These are phyloP conservation scores for Penaeus japonicus DNA, from an alignment of 1,140 invertebrate species.

Conservation along the genomic window DNA sequence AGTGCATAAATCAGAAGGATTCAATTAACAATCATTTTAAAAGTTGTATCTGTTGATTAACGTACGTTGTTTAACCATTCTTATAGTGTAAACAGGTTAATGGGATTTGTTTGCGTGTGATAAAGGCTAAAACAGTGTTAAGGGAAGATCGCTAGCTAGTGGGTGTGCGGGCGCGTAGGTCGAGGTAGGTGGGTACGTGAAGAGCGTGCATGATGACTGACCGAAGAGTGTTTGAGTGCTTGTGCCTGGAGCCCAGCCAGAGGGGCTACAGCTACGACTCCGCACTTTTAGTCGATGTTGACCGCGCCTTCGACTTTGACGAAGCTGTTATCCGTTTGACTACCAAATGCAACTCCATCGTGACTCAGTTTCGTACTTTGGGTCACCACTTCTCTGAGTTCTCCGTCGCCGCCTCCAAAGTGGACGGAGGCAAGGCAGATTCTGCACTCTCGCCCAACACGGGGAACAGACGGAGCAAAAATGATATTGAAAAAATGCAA, in stretches of 20 bases:
- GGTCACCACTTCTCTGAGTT: constrained; percentile 33
- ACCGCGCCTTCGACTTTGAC: constrained; percentile 35
- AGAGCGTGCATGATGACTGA: constrained; percentile 15
- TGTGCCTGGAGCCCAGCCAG: constrained; percentile 22
- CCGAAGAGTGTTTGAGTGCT: constrained; percentile 25
- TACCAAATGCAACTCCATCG: constrained; percentile 43
- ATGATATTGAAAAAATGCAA: background rate
- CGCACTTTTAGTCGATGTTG: constrained; percentile 33
- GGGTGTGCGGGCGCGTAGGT: too few relatives aligned
- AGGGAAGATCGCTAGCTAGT: too few relatives aligned
- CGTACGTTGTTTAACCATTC: too few relatives aligned
- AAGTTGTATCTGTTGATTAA: too few relatives aligned
- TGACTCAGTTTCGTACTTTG: constrained; percentile 26
- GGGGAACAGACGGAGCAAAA: background rate
- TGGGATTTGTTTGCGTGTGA: too few relatives aligned
- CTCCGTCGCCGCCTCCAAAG: constrained; percentile 25
- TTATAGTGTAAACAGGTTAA: too few relatives aligned
- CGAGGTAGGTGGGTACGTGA: too few relatives aligned
- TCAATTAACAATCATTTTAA: too few relatives aligned
- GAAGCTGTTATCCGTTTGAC: constrained; percentile 38
- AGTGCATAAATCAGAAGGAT: too few relatives aligned
- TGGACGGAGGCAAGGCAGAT: background rate
- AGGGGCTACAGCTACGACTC: constrained; percentile 39
- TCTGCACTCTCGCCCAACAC: background rate
- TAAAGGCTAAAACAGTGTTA: too few relatives aligned